Base-by-base conservation (phyloP, 1,140 invertebrate species). In the Chrysoperla carnea region DNA sequence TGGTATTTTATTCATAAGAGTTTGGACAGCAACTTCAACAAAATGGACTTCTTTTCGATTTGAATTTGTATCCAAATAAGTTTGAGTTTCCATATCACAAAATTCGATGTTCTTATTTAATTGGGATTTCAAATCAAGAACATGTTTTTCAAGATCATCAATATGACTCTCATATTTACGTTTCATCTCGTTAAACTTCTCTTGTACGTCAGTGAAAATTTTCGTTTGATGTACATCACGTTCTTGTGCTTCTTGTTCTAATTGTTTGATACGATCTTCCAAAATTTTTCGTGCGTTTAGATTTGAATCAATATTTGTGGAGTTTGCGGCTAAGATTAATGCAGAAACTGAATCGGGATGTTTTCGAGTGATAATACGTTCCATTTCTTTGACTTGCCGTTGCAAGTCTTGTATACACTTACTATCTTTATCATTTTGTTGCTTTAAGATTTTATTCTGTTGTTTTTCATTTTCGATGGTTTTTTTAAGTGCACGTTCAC, bases 321-420 rank as follows among this genome's bases (percentile, higher is more conserved):
- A 61, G 38, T 55, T 81, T 45, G 65, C 68, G 17, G 61, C 69
- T 51, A 68, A 72, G 49, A 83, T 79, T 9, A 83, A 59, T 6
- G 79, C 80, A 0, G 80, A 81, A 0, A 83, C 78, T 0, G 79
- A 82, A 56, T 84, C 79, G 0, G 81, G 80, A 66, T 84, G 79
- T 55, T 82, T 82, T 43, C 78, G 65, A 51, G 73, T 76, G 2
- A 84, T 64, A 44, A 84, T 83, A 46, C 77, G 64, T 50, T 84
- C 80, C 79, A 84, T 82, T 61, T 84, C 80, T 38, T 78, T 78
- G 4, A 81, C 76, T 57, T 83, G 81, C n/a, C 80, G 62, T 52
- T 79, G 78, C 36, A 84, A 57, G 62, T 84, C 80, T 50, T 76
- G 67, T 31, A 83, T 81, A 39, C 72, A 67, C 44, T 71, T 69